These are phyloP conservation scores for Epicauta chinensis DNA, from an alignment of 1,140 invertebrate genomes.

Conservation along the genomic window DNA sequence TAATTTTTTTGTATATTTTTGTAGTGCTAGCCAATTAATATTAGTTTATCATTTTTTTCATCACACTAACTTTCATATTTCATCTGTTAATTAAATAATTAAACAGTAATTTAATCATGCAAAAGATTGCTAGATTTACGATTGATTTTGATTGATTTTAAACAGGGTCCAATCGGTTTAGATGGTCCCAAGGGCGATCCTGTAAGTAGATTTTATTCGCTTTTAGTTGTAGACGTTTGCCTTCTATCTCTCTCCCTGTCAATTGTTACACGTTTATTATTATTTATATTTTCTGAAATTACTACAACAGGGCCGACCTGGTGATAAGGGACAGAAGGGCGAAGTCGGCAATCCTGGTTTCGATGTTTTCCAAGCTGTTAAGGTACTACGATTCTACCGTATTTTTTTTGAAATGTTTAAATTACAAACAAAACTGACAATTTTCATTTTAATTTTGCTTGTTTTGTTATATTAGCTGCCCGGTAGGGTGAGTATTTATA, in stretches of 20 bases:
- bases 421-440: slow-evolving; percentile 4
- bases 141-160: slow-evolving; percentile 38
- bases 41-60: slow-evolving; percentile 3
- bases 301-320: slow-evolving; percentile 67
- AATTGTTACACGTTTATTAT: too few species aligned
- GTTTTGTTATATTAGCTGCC: slow-evolving; percentile 33
- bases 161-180: slow-evolving; percentile 88
- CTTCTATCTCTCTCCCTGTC: too few species aligned
- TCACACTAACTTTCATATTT: slow-evolving; percentile 3
- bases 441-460: slow-evolving; percentile 24
- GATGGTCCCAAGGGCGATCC: slow-evolving; percentile 90
- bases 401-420: slow-evolving; percentile 3
- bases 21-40: slow-evolving; percentile 13
- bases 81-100: not conserved
- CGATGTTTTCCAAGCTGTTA: slow-evolving; percentile 83
- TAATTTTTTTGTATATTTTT: not conserved
- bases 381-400: too few species aligned
- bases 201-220: slow-evolving; percentile 56
- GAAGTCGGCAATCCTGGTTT: slow-evolving; percentile 80
- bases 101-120: slow-evolving; percentile 2
- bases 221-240: too few species aligned
- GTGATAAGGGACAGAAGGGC: slow-evolving; percentile 83
- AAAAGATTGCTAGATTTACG: too few species aligned
- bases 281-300: slow-evolving; percentile 7
- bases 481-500: slow-evolving; percentile 36